These are phyloP conservation scores for Proterorhinus semilunaris DNA, from an alignment of 2,113 vertebrate species.

Conservation along the genomic window DNA sequence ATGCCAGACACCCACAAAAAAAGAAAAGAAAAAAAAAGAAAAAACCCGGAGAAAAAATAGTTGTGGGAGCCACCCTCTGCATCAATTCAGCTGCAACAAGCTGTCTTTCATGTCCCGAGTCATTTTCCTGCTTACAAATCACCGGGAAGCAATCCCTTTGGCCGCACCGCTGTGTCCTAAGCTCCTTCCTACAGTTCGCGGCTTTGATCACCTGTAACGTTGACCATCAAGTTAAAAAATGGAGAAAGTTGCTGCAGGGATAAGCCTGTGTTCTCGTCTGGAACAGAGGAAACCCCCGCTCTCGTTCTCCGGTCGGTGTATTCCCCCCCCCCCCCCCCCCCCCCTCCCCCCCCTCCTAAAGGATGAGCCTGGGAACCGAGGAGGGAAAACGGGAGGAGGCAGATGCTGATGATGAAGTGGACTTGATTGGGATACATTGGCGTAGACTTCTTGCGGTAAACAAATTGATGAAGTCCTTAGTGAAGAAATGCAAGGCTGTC, in stretches of 20 bases:
- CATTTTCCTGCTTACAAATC: constrained; percentile 92
- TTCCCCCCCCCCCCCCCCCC: constrained; percentile 54
- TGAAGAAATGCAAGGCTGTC: constrained; percentile 39
- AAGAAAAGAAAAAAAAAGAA: constrained; percentile 10
- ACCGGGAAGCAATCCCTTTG: constrained; percentile 82
- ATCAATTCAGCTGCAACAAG: constrained; percentile 72
- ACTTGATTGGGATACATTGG: constrained; percentile 55
- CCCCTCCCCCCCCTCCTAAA: constrained; percentile 31
- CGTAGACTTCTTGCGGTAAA: constrained; percentile 56
- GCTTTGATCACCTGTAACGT: constrained; percentile 88
- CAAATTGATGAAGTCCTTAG: constrained; percentile 67
- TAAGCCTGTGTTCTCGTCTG: constrained; percentile 80
- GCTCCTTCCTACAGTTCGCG: constrained; percentile 76
- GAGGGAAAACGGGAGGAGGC: constrained; percentile 33
- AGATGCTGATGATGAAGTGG: constrained; percentile 53
- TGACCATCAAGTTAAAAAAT: constrained; percentile 84
- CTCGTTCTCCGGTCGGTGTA: constrained; percentile 56
- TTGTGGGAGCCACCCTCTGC: constrained; percentile 67
- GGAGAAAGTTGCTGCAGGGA: constrained; percentile 79
- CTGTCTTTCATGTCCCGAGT: constrained; percentile 91
- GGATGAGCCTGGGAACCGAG: constrained; percentile 73
- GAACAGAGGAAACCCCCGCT: constrained; percentile 64
- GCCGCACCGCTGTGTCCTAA: constrained; percentile 75
- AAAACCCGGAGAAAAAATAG: constrained; percentile 60
- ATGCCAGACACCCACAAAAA: constrained; percentile 60